Conservation (phyloP, 2,797 vertebrate genomes). For the Myiothlypis chrysogaster region DNA sequence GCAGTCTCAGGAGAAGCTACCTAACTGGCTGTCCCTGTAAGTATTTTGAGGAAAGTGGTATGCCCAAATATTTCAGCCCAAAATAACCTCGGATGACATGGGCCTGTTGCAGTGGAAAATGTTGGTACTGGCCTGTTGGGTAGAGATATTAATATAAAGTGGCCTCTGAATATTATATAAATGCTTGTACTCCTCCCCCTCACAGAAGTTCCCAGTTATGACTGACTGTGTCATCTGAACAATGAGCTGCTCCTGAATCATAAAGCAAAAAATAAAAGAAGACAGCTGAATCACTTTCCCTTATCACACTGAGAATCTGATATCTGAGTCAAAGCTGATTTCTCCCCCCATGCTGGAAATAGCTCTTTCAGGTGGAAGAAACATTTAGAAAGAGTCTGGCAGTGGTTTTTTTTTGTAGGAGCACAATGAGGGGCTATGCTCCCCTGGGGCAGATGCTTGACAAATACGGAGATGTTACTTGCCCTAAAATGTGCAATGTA, state of each 20-base stretch:
- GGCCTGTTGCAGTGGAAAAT: neutral
- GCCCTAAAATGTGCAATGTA: neutral
- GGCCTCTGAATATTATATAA: constrained; percentile 41
- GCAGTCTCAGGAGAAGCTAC: neutral
- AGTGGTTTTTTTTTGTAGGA: neutral
- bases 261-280: constrained; percentile 50
- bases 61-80: neutral
- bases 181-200: neutral
- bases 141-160: neutral
- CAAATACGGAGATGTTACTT: neutral
- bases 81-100: neutral
- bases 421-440: neutral
- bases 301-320: constrained; percentile 10
- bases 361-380: constrained; percentile 28
- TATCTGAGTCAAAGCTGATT: constrained; percentile 53
- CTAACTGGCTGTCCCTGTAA: neutral
- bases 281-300: constrained; percentile 55
- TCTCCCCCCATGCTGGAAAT: constrained; percentile 43
- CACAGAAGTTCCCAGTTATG: neutral
- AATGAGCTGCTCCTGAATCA: constrained; percentile 51
- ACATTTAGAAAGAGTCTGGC: neutral
- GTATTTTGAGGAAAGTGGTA: neutral
- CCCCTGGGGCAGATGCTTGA: neutral
- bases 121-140: neutral
- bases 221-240: constrained; percentile 29